Base-by-base conservation (phyloP, 1,140 invertebrate species). In the Bombus breviceps region DNA sequence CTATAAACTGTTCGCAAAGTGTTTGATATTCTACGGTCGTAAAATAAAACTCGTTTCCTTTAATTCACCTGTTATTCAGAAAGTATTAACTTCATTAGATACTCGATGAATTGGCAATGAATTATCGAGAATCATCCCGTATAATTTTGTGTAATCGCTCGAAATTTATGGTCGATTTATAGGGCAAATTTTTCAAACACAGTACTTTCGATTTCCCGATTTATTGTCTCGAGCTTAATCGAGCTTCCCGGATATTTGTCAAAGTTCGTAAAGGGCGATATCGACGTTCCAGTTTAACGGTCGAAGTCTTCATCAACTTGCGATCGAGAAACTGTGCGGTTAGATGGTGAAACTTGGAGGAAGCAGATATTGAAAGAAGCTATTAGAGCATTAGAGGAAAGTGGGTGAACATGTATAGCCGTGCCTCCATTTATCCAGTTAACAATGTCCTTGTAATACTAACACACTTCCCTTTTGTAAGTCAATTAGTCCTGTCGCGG, bases 271-370 rank as follows among this genome's bases (percentile, higher is more conserved):
- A 73, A 79, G 83, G 77, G 68, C 73, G 83, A 85, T 85, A 85
- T 85, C 83, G 83, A 72, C 68, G 83, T 85, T 85, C 83, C 77
- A 28, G 83, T 85, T 85, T 85, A 85, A 85, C 83, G 83, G 75
- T 85, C 71, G 32, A 85, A 80, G 83, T 85, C 77, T 85, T 85
- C 83, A 41, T 85, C 83, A 80, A 85, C 83, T 85, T 15, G 77
- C 76, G 83, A 80, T 85, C 68, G 77, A 73, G 76, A 80, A 85
- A 85, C 79, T 73, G 68, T 64, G 68, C 76, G 83, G 76, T 85
- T 85, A 80, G 83, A 80, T 73, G 68, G 83, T 80, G 83, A 80
- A 80, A 85, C 66, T 85, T 41, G 68, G 37, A 39, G 25, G 66
- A 62, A 72, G 83, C 64, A 32, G 77, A 80, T 85, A 85, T 80